Evolutionary conservation across 2,888 invertebrate species (phyloP).

Genomic region (Melitaea athalia): DNA sequence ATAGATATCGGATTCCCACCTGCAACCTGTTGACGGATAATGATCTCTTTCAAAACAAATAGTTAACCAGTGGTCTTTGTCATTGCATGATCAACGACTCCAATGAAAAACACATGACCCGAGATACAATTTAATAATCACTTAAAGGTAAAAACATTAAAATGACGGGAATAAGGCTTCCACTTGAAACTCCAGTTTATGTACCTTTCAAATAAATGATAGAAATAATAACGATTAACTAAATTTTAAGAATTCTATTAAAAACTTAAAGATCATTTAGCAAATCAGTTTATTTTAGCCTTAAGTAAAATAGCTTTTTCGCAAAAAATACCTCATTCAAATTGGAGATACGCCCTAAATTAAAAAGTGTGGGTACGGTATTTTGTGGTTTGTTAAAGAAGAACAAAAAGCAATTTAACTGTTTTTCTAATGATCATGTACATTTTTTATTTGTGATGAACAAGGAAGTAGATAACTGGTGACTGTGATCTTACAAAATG

Average conservation of each 20-base stretch:
- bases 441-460: conserved; percentile 57
- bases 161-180: conserved; percentile 22
- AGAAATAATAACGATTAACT: conserved; percentile 13
- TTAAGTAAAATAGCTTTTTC: conserved; percentile 16
- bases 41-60: conserved; percentile 78
- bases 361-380: conserved; percentile 53
- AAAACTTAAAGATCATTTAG: conserved; percentile 17
- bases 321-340: conserved; percentile 34
- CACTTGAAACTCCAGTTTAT: conserved; percentile 16
- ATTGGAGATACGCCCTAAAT: conserved; percentile 17
- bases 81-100: conserved; percentile 32
- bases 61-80: conserved; percentile 53
- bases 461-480: conserved; percentile 59
- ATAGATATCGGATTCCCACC: conserved; percentile 80
- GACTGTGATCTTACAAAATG: conserved; percentile 69
- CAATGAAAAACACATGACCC: conserved; percentile 20
- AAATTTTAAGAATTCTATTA: conserved; percentile 1
- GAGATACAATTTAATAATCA: conserved; percentile 28
- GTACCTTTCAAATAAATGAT: conserved; percentile 21
- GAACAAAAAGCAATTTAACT: conserved; percentile 68
- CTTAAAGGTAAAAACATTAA: conserved; percentile 25
- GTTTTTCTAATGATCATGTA: conserved; percentile 68
- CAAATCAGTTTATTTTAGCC: conserved; percentile 9
- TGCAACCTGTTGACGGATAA: conserved; percentile 78
- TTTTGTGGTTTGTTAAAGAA: conserved; percentile 3